Conservation (phyloP, 2,113 vertebrate genomes). For the Lepisosteus osseus region DNA sequence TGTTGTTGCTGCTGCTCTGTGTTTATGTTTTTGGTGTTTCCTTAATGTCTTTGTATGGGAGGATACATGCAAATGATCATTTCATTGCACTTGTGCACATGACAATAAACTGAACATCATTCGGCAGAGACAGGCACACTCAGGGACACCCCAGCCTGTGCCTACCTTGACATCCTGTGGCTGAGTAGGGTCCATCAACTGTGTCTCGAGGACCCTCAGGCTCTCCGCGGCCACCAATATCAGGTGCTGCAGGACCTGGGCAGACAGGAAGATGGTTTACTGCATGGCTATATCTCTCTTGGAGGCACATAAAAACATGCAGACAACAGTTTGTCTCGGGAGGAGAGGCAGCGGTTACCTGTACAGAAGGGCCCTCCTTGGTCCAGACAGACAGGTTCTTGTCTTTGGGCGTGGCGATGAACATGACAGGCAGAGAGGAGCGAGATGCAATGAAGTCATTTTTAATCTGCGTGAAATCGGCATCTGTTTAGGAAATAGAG, state of each 20-base stretch:
- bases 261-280: background rate
- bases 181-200: constrained; percentile 71
- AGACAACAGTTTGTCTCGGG: background rate
- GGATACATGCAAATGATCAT: too few species aligned
- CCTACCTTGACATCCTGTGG: constrained; percentile 81
- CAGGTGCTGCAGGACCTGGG: constrained; percentile 83
- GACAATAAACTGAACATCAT: too few species aligned
- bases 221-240: constrained; percentile 77
- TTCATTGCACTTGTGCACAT: too few species aligned
- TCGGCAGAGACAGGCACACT: too few species aligned
- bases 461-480: constrained; percentile 82
- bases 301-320: background rate
- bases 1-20: too few species aligned
- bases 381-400: constrained; percentile 84
- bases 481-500: constrained; percentile 57
- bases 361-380: constrained; percentile 72
- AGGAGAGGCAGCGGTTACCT: constrained; percentile 60
- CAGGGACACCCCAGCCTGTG: constrained; percentile 2
- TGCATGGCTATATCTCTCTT: background rate
- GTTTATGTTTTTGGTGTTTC: too few species aligned
- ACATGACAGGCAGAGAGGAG: constrained; percentile 79
- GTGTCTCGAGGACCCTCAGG: constrained; percentile 72
- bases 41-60: too few species aligned
- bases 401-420: constrained; percentile 87
- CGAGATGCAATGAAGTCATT: constrained; percentile 79